Conservation (phyloP, 2,797 vertebrate genomes). For the Enteromius treurensis region DNA sequence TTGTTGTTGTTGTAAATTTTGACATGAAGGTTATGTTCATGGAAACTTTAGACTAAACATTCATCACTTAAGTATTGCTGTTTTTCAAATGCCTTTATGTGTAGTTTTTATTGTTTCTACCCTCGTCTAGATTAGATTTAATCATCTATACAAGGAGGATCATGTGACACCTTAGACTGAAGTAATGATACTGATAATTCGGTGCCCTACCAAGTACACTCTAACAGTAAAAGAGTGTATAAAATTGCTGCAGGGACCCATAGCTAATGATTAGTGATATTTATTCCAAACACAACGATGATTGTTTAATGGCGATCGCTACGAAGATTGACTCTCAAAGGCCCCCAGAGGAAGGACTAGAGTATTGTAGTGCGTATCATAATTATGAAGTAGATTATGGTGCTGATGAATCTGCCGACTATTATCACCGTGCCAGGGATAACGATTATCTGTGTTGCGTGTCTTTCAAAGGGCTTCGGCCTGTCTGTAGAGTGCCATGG, state of each 20-base stretch:
- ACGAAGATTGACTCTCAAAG: not conserved
- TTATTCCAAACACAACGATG: slow-evolving; percentile 8
- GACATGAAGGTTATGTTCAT: not conserved
- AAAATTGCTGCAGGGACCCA: slow-evolving; percentile 1
- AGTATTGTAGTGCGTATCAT: not conserved
- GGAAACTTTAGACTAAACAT: not conserved
- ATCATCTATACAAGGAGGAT: not conserved
- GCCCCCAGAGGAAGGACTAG: not conserved
- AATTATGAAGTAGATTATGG: slow-evolving; percentile 22
- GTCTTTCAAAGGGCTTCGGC: not conserved
- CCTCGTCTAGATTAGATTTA: not conserved
- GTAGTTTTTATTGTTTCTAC: not conserved
- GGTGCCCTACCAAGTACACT: not conserved
- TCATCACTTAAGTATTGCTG: not conserved
- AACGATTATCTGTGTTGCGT: slow-evolving; percentile 4
- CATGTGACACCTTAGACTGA: not conserved
- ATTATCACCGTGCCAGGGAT: slow-evolving; percentile 7
- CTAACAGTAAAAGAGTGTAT: not conserved
- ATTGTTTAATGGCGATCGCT: not conserved
- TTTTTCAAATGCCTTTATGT: not conserved
- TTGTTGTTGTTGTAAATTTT: not conserved
- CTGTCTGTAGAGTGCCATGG: slow-evolving; percentile 62
- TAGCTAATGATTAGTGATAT: not conserved
- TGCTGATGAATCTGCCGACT: slow-evolving; percentile 2
- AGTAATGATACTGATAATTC: not conserved